Base-by-base conservation (phyloP, 2,113 vertebrate genomes). In the Amblyornis subalaris region DNA sequence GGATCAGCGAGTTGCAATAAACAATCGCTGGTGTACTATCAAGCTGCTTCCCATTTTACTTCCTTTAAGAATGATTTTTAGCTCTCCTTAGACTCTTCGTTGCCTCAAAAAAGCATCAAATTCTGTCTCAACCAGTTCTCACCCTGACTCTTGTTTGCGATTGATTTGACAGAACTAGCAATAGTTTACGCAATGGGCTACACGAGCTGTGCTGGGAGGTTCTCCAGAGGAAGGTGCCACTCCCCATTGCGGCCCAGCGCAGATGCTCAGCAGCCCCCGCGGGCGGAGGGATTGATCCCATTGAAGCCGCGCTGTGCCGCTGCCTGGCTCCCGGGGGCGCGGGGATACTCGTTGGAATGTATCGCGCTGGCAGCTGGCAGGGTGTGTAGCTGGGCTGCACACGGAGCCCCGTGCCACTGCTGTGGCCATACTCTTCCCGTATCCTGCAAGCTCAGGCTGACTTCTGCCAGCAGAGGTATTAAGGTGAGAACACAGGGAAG, bases 301-400 rank as follows among this genome's bases (percentile, higher is more conserved):
- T 0, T 2, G 85, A 33, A 18, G 69, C 22, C 0, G 2, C 0
- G 0, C 51, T 21, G 7, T 2, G 28, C 1, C 1, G 8, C 15
- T 44, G 36, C 67, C 47, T 10, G 17, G 29, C 25, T 73, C 58
- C 45, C 8, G 4, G 25, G 38, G 14, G 22, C 60, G 26, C 36
- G 9, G 60, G 71, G 61, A 8, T 1, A 16, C 35, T 2, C 14
- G n/a, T 51, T 26, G 71, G 4, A 5, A 7, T 0, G 81, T 10
- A 31, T 1, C 61, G 42, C 79, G 42, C 51, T 4, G 51, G 22
- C 38, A 12, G 35, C 21, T 25, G 38, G 31, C 3, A 36, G 23
- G 7, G 2, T 12, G 31, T 22, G 9, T 0, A 4, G 57, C 31
- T 26, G 35, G 42, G 48, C 19, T 3, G 7, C 36, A 64, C 7